A percentile compares a stretch with the other conserved stretches of the same genome.
phyloP scores from a whole-genome alignment of 2,888 invertebrate species.

The Cryptophagus acutangulus region DNA sequence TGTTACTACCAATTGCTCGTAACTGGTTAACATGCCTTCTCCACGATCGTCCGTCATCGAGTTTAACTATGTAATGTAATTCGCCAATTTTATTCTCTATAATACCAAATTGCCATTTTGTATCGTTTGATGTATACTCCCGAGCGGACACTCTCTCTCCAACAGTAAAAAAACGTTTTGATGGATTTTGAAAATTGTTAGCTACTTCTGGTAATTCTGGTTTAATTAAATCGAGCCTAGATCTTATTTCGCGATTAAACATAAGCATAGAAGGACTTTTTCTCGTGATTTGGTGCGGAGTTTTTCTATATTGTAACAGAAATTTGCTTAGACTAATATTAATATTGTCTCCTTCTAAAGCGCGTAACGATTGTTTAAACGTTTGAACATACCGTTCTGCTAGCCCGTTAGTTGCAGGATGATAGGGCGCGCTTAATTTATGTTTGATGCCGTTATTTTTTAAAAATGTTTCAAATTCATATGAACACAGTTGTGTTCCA shows the following conservation, averaged over 20 bases:
- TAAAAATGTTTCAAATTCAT: constrained; percentile 22
- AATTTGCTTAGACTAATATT: constrained; percentile 3
- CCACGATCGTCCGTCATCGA: background rate
- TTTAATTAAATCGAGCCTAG: constrained; percentile 19
- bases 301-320: constrained; percentile 16
- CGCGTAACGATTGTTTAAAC: constrained; percentile 12
- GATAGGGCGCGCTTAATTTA: constrained; percentile 23
- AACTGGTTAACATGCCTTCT: constrained; percentile 1
- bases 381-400: constrained; percentile 24
- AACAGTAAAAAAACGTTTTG: no score
- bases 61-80: background rate
- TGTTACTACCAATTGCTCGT: background rate
- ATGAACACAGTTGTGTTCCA: no score
- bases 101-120: constrained; percentile 1
- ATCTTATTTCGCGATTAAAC: constrained; percentile 20
- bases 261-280: constrained; percentile 24
- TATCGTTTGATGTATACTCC: background rate
- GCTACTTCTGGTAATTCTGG: no score
- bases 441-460: constrained; percentile 20
- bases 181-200: no score
- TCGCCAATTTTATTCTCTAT: background rate
- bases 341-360: background rate
- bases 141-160: background rate
- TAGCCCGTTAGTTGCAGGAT: constrained; percentile 27
- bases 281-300: constrained; percentile 21